phyloP scores from a whole-genome alignment of 2,888 invertebrate species.

The Andrena haemorrhoa region DNA sequence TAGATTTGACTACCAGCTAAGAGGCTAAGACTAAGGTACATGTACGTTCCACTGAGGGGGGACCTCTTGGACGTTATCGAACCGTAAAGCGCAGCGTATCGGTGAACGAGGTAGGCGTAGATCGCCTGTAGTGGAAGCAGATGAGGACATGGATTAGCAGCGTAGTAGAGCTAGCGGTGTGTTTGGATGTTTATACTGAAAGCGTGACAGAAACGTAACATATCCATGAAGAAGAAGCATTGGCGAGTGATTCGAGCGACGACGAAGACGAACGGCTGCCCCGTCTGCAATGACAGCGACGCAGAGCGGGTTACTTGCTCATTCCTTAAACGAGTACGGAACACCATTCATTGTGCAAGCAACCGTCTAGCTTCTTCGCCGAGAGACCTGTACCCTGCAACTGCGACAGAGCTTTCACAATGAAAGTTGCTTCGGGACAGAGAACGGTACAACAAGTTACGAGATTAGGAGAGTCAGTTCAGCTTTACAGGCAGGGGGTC shows the following conservation, averaged over 20 bases:
- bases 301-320: constrained; percentile 38
- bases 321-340: constrained; percentile 40
- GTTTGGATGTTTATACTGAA: constrained; percentile 65
- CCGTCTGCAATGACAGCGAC: constrained; percentile 52
- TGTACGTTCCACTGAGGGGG: not conserved
- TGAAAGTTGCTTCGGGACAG: constrained; percentile 19
- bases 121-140: constrained; percentile 64
- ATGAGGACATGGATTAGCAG: constrained; percentile 67
- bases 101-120: constrained; percentile 34
- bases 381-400: not conserved
- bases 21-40: constrained; percentile 37
- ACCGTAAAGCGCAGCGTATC: constrained; percentile 42
- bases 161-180: constrained; percentile 61
- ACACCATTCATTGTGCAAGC: constrained; percentile 29
- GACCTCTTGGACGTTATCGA: constrained; percentile 21
- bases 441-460: constrained; percentile 31
- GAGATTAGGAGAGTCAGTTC: constrained; percentile 21
- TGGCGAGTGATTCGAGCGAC: constrained; percentile 57
- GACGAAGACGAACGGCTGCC: constrained; percentile 48
- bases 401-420: constrained; percentile 14
- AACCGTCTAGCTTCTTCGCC: not conserved
- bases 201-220: constrained; percentile 65
- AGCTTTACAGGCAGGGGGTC: constrained; percentile 18
- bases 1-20: constrained; percentile 42
- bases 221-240: constrained; percentile 58